Base-by-base conservation (phyloP, 2,797 vertebrate genomes). In the Avahi laniger region DNA sequence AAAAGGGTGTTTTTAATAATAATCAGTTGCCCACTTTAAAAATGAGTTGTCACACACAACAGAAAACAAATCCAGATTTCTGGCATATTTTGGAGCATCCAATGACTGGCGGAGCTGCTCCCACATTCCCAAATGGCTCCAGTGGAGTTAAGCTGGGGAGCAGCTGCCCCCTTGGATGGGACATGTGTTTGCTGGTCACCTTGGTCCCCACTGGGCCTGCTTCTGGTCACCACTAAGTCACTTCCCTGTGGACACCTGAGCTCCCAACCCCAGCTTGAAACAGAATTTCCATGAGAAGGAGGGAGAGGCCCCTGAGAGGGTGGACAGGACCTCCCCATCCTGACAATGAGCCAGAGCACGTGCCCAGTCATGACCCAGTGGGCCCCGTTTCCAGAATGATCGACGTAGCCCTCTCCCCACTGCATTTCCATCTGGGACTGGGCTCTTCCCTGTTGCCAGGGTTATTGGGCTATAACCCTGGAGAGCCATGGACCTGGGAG, bases 1-100 rank as follows among this genome's bases (percentile, higher is more conserved):
- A 63, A 63, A 63, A 63, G 15, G 48, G 11, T 84, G 43, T 92
- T 94, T 88, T 91, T 52, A 46, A 63, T 91, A 50, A 87, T 17
- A 75, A 57, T 33, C 43, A 41, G 18, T 81, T 72, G 7, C 26
- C 79, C 11, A 18, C 38, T 86, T 85, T 81, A 54, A 85, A 91
- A 95, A 38, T 48, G 50, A 52, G 17, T 48, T 86, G 30, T 61
- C 35, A 30, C 8, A 33, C 11, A 81, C 9, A 57, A 57, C 54
- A 81, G 38, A 15, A 13, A 61, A 54, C 81, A 69, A 13, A 54
- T 41, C 3, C 67, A 4, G 2, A 43, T 86, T 79, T 73, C 75
- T 96, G 84, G 72, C 50, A 70, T 63, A 72, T 81, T 86, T 41
- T 22, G 54, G 65, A 54, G 61, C 43, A 59, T 38, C 24, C 10